Conservation (phyloP, 2,888 invertebrate genomes). For the Drosophila flavopinicola region DNA sequence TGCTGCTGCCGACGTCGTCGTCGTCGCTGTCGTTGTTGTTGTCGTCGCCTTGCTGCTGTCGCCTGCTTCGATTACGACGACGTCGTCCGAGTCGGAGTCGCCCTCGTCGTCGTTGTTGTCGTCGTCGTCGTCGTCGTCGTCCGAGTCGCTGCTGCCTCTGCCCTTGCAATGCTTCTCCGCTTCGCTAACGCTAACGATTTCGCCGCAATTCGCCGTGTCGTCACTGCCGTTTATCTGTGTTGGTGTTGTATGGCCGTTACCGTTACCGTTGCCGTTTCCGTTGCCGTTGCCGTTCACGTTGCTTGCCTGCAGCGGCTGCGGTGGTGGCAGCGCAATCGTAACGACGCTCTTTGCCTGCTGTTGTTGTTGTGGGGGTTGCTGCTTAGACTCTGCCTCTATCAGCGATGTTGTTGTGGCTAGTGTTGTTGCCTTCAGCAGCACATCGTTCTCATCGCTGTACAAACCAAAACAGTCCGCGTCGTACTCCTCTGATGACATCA, state of each 20-base stretch:
- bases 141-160: conserved; percentile 47
- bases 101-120: conserved; percentile 55
- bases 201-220: conserved; percentile 71
- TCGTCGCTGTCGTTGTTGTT: conserved; percentile 29
- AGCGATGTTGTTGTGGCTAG: conserved; percentile 86
- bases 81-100: conserved; percentile 72
- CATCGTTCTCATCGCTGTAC: conserved; percentile 92
- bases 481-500: conserved; percentile 99
- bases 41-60: conserved; percentile 56
- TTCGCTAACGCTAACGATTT: conserved; percentile 49
- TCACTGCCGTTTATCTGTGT: conserved; percentile 50
- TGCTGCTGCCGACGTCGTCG: conserved; percentile 39
- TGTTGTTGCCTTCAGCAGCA: conserved; percentile 92
- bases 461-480: conserved; percentile 96
- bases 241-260: conserved; percentile 40
- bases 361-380: conserved; percentile 47
- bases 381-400: conserved; percentile 85
- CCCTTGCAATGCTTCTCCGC: conserved; percentile 54
- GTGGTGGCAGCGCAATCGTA: conserved; percentile 36
- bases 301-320: conserved; percentile 64
- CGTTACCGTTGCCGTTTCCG: no score
- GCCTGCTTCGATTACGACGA: conserved; percentile 75
- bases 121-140: conserved; percentile 51
- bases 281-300: conserved; percentile 49
- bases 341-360: conserved; percentile 36